Evolutionary conservation across 2,888 invertebrate species (phyloP).

Genomic region (Leucoptera coffeella): DNA sequence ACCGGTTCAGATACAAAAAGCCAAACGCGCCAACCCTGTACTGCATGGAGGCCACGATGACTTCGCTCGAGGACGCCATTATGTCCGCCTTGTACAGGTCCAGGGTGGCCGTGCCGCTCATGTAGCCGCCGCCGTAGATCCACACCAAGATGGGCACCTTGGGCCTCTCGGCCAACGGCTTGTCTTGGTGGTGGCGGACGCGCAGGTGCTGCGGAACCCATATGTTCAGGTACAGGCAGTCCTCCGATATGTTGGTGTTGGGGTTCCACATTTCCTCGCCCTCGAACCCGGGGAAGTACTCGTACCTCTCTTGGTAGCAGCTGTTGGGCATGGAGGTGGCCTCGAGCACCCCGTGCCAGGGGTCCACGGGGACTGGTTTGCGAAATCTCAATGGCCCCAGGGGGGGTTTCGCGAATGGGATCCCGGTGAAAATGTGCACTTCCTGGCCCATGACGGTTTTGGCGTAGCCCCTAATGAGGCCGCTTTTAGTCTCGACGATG

Average conservation of each 20-base stretch:
- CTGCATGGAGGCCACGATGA: constrained; percentile 92
- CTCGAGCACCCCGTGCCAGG: constrained; percentile 81
- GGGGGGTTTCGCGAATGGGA: constrained; percentile 89
- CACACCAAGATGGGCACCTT: constrained; percentile 81
- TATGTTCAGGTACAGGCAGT: constrained; percentile 91
- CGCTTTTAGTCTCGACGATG: constrained; percentile 77
- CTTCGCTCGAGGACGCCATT: constrained; percentile 83
- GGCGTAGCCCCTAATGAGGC: constrained; percentile 73
- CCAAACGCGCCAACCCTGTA: constrained; percentile 92
- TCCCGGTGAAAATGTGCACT: constrained; percentile 82
- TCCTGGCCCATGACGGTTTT: constrained; percentile 78
- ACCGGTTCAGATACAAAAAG: constrained; percentile 79
- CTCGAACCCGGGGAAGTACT: constrained; percentile 83
- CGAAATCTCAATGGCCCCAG: constrained; percentile 79
- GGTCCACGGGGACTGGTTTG: constrained; percentile 77
- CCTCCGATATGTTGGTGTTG: constrained; percentile 90
- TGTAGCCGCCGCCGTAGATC: constrained; percentile 93
- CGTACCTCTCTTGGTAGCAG: constrained; percentile 84
- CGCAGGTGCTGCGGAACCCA: constrained; percentile 86
- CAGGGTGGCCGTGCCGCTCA: constrained; percentile 86
- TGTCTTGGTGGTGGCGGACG: constrained; percentile 65
- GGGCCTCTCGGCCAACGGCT: constrained; percentile 54
- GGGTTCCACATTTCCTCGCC: constrained; percentile 98
- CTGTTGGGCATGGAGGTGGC: constrained; percentile 78
- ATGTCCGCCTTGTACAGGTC: constrained; percentile 93